These are phyloP conservation scores for Coenonympha glycerion DNA, from an alignment of 2,888 invertebrate species.

Conservation along the genomic window DNA sequence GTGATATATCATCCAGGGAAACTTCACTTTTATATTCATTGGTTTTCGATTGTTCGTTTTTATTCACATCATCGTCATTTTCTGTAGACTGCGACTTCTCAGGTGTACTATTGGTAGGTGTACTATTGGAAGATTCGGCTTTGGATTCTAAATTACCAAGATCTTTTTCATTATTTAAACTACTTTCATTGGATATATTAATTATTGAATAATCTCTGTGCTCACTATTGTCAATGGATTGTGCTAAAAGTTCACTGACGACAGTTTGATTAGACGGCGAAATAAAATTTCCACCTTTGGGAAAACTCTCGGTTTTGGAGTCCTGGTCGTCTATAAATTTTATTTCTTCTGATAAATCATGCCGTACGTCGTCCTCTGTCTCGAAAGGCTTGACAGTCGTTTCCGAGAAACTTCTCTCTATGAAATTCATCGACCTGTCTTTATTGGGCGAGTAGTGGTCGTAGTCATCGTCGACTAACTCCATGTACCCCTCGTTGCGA, in stretches of 20 bases:
- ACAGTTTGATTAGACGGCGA: constrained; percentile 17
- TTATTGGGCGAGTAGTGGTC: constrained; percentile 56
- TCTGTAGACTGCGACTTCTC: constrained; percentile 54
- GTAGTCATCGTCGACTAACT: constrained; percentile 64
- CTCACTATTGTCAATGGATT: constrained; percentile 29
- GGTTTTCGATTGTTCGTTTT: constrained; percentile 10
- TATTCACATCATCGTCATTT: constrained; percentile 33
- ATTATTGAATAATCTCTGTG: constrained; percentile 18
- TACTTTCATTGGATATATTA: constrained; percentile 22
- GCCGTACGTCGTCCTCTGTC: constrained; percentile 24
- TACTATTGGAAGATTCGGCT: constrained; percentile 41
- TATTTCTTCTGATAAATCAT: constrained; percentile 28
- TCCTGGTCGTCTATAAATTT: constrained; percentile 34
- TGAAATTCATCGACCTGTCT: constrained; percentile 74
- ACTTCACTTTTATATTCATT: constrained; percentile 26
- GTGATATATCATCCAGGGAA: constrained; percentile 44
- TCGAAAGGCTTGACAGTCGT: constrained; percentile 50
- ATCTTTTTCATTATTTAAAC: constrained; percentile 30
- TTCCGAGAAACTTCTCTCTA: constrained; percentile 66
- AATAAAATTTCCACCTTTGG: constrained; percentile 32
- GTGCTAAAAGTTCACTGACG: constrained; percentile 40
- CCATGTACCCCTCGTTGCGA: constrained; percentile 62
- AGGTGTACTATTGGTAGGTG: too few relatives aligned
- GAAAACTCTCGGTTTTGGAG: constrained; percentile 30
- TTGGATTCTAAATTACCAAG: constrained; percentile 36